Percentiles rank a stretch among this genome's conserved stretches.
Conservation (phyloP, 1,140 invertebrate species). For the Drosophila dunni region DNA sequence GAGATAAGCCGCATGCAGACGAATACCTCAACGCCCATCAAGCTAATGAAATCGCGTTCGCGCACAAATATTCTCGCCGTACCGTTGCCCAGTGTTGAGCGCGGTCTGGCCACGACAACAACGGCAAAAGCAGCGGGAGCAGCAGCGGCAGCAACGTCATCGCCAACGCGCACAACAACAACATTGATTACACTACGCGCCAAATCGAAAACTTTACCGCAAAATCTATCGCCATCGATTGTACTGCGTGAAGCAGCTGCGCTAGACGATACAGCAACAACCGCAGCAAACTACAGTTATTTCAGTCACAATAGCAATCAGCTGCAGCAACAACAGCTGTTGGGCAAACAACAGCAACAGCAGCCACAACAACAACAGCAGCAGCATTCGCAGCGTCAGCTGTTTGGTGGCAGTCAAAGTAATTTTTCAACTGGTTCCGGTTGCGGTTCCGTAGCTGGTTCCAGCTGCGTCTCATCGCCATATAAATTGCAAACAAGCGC, state of each 20-base stretch:
- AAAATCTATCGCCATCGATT: slow-evolving; percentile 85
- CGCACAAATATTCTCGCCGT: slow-evolving; percentile 83
- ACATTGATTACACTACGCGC: slow-evolving; percentile 85
- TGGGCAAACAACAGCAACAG: slow-evolving; percentile 8
- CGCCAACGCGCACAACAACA: slow-evolving; percentile 72
- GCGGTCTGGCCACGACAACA: slow-evolving; percentile 60
- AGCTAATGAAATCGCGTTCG: slow-evolving; percentile 84
- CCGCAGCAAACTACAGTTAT: slow-evolving; percentile 22
- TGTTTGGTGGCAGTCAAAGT: slow-evolving; percentile 67
- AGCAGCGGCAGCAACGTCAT: slow-evolving; percentile 72
- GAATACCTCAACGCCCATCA: slow-evolving; percentile 84
- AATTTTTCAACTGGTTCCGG: slow-evolving; percentile 22
- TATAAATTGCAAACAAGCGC: slow-evolving; percentile 68
- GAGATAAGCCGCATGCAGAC: slow-evolving; percentile 84
- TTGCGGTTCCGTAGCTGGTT: slow-evolving; percentile 2
- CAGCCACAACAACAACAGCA: slow-evolving; percentile 13
- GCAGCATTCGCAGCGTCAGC: slow-evolving; percentile 51
- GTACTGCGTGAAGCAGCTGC: slow-evolving; percentile 69
- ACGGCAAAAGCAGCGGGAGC: slow-evolving; percentile 77
- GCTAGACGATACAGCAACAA: slow-evolving; percentile 51
- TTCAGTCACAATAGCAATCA: slow-evolving; percentile 13
- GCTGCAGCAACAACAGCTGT: slow-evolving; percentile 17
- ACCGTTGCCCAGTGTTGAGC: slow-evolving; percentile 70
- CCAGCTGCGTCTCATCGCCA: slow-evolving; percentile 37
- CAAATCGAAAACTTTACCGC: slow-evolving; percentile 87